Evolutionary conservation across 2,888 invertebrate genomes (phyloP).

Genomic region (Rhyacophila evoluta): DNA sequence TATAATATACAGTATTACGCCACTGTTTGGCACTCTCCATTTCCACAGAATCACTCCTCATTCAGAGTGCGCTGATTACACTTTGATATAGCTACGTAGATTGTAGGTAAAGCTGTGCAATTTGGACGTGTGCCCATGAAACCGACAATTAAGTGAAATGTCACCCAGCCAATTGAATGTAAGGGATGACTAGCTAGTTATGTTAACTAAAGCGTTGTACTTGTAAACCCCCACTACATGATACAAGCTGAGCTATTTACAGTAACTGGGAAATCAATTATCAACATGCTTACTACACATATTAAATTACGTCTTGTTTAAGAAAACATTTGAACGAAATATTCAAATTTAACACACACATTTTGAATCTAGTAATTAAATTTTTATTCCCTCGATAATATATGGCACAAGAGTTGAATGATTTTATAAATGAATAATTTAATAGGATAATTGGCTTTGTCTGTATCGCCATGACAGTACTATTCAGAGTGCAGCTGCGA

Average conservation of each 20-base stretch:
- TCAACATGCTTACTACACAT: neutral
- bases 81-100: neutral
- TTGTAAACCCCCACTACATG: neutral
- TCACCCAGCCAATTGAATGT: constrained; percentile 54
- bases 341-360: too few relatives aligned
- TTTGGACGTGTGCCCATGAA: constrained; percentile 40
- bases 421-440: too few relatives aligned
- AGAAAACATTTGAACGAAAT: too few relatives aligned
- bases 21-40: neutral
- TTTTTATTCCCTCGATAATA: too few relatives aligned
- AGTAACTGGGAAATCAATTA: neutral
- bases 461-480: too few relatives aligned
- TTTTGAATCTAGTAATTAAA: too few relatives aligned
- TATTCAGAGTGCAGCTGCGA: too few relatives aligned
- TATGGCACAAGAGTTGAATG: too few relatives aligned
- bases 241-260: neutral
- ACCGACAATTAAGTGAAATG: constrained; percentile 54
- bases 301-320: too few relatives aligned
- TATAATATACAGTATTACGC: neutral
- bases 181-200: constrained; percentile 38
- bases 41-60: neutral
- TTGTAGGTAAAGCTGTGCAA: neutral
- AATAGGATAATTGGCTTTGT: too few relatives aligned
- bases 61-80: neutral
- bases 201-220: neutral